Evolutionary conservation across 1,140 invertebrate genomes (phyloP).

Genomic region (Magallana angulata): DNA sequence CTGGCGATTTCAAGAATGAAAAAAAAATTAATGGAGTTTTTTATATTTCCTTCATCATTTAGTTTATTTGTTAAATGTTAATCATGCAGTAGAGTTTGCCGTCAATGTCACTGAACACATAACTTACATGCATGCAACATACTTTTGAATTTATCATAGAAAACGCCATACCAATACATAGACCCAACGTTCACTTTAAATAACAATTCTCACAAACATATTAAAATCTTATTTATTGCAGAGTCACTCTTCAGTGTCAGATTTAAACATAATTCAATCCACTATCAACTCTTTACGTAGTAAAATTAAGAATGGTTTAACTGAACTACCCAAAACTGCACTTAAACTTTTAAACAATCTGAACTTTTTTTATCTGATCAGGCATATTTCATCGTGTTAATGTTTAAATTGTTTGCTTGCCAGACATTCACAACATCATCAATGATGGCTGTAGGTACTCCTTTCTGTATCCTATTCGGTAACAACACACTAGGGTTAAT

Average conservation of each 20-base stretch:
- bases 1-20: no score
- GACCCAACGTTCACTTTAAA: no score
- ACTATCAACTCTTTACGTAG: background rate
- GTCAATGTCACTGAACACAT: no score
- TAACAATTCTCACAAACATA: background rate
- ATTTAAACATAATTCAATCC: background rate
- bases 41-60: no score
- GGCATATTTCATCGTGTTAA: slow-evolving; percentile 26
- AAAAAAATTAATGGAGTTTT: no score
- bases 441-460: background rate
- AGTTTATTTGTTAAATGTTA: no score
- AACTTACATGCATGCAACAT: no score
- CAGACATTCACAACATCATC: background rate
- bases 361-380: slow-evolving; percentile 14
- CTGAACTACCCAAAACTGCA: background rate
- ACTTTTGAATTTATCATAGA: no score
- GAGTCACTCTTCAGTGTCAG: slow-evolving; percentile 8
- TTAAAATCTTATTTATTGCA: slow-evolving; percentile 35
- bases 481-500: slow-evolving; percentile 23
- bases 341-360: background rate
- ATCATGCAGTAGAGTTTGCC: no score
- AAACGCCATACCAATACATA: no score
- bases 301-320: background rate
- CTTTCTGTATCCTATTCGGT: background rate
- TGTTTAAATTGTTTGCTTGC: slow-evolving; percentile 16